Base-by-base conservation (phyloP, 2,797 vertebrate genomes). In the Channa striata region DNA sequence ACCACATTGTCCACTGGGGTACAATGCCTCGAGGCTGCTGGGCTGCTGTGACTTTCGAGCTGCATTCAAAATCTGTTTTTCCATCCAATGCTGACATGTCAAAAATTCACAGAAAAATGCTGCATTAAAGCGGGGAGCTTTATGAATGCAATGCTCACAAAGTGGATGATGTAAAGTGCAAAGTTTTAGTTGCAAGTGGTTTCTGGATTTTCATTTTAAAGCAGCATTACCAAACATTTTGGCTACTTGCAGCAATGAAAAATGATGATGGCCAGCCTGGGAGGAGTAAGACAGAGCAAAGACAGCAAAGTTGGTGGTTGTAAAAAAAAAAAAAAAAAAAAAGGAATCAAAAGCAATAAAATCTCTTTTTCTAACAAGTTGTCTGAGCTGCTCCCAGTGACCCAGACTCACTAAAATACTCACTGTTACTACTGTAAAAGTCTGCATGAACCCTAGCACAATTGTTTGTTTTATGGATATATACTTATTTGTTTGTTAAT, bases 1-100 rank as follows among this genome's bases (percentile, higher is more conserved):
- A 62, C 17, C 36, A 11, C 53, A 50, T 36, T 13, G 19, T 58
- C 59, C 54, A 9, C 62, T 59, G 65, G 56, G 49, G 16, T 43
- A 33, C 3, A 0, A 6, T 0, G 70, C 75, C 73, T 73, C 50
- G 12, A 71, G 61, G 80, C 74, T 61, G 66, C 49, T 36, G 25
- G 43, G 68, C 39, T 42, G 1, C 52, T 54, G 48, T 42, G 72
- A 82, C 79, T 52, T 61, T 17, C 6, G 19, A 53, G 49, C 47
- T 37, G 65, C 56, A 2, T 53, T 54, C 13, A 53, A 23, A 70
- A 59, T 59, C 30, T 34, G 9, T 17, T 65, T 59, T 39, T 36
- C 10, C 58, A 50, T 48, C 34, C 19, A 59, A 40, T 10, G 65
- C n/a, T 57, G 20, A 30, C 30, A 52, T 30, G 47, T 30, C n/a